Base-by-base conservation (phyloP, 1,140 invertebrate genomes). In the Brachionus koreanus region DNA sequence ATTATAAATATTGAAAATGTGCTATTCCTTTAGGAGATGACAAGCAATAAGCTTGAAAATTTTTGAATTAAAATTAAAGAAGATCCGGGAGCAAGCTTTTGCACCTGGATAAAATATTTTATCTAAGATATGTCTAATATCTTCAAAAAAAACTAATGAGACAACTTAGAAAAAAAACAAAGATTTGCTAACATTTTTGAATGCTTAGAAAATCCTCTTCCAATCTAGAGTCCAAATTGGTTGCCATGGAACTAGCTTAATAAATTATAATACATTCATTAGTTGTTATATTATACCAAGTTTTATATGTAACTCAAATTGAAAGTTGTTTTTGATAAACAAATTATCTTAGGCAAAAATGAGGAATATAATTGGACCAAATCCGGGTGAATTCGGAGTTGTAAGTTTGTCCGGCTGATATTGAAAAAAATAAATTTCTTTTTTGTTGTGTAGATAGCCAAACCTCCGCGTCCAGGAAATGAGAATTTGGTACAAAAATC, bases 301-400 rank as follows among this genome's bases (percentile, higher is more conserved):
- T 33, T 65, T 65, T 65, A 65, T 65, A 65, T 65, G 63, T 69
- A 69, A 69, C 35, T 69, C n/a, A 39, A 16, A 7, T 39, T 69
- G 6, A 19, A 69, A 39, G 33, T 69, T 69, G 33, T 69, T 69
- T 69, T 69, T 69, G 37, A 69, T 74, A 74, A 74, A 74, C 69
- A 74, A 74, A 72, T 77, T 57, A 57, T 57, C 49, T 57, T 57
- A 57, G 9, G 49, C 19, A 49, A 13, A 77, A 65, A 79, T 79
- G 76, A 57, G 76, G 13, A 49, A 79, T 57, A 61, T 79, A 37
- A 65, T 42, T 43, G 76, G 76, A 16, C 76, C 76, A 7, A 79
- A 79, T 79, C 76, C 76, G 33, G 33, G 39, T 57, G 46, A 79
- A 65, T 79, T 79, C 33, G 76, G 49, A 23, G 39, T 79, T 29